phyloP scores from a whole-genome alignment of 2,113 vertebrate species.

The Chrysemys picta region DNA sequence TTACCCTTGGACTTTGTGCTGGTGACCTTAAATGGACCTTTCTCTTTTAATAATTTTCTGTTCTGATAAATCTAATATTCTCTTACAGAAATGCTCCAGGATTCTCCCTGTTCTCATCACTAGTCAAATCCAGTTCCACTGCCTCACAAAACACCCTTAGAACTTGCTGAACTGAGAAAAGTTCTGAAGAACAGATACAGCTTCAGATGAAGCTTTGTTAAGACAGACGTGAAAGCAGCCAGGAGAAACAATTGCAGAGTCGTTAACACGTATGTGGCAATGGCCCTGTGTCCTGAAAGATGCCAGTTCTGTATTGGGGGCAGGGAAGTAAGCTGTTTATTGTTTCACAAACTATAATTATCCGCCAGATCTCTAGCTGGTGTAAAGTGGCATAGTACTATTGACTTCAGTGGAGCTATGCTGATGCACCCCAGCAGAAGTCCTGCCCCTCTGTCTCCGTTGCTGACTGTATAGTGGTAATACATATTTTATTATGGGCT shows the following conservation, averaged over 20 bases:
- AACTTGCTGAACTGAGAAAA: not conserved
- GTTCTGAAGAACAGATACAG: not conserved
- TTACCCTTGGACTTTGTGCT: not conserved
- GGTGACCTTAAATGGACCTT: not conserved
- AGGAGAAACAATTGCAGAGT: not conserved
- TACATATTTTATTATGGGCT: not conserved
- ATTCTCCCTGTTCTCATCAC: not conserved
- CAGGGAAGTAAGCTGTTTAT: not conserved
- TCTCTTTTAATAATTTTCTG: not conserved
- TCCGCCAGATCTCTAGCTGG: not conserved
- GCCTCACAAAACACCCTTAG: not conserved
- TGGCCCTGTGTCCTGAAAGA: not conserved
- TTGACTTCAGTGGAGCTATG: not conserved
- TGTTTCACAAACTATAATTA: not conserved
- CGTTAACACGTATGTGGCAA: not conserved
- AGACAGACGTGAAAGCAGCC: not conserved
- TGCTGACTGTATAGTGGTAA: not conserved
- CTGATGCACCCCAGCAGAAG: not conserved
- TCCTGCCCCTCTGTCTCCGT: not conserved
- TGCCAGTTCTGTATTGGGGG: fast-evolving
- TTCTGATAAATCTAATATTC: not conserved
- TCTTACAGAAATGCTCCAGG: not conserved
- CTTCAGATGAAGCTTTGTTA: not conserved
- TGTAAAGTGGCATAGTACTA: not conserved
- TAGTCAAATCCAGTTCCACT: not conserved